Evolutionary conservation across 2,113 vertebrate genomes (phyloP), one percentile per base, ranked within the genome.

Genomic region (Dasyprocta punctata): DNA sequence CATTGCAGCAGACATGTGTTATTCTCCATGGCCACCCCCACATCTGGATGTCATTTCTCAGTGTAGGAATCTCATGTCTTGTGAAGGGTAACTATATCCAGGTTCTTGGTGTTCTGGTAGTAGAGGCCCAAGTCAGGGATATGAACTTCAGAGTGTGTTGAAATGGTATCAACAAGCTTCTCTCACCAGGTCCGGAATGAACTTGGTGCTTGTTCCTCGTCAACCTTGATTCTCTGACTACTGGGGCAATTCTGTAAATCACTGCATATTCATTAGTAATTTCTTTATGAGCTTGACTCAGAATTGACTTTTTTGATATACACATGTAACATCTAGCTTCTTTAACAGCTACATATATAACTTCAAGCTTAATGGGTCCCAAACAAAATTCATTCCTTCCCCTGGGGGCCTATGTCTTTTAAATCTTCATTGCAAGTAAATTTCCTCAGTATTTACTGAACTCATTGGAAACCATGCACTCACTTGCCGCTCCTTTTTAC

Each of bases 211-310:
- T 91, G 26, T 36, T 87, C 17, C 47, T 82, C 20, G 7, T 41
- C 78, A 67, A 1, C 30, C 17, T 20, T 30, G 61, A 28, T 91
- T 91, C 83, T 63, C 33, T 93, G 9, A 28, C 28, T 69, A 3
- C 60, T 91, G 24, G n/a, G 78, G 86, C 54, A 85, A 78, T 86
- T 89, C 56, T 85, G 2, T 54, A 33, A 56, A 26, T 81, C 36
- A 13, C 69, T 77, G 80, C 54, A 69, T 95, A 69, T 63, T 63
- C 33, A 81, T 77, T 63, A 89, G 69, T 63, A 10, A 75, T 86
- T 56, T 90, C 49, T 71, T 95, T 81, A 75, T 90, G 60, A 92
- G 28, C 47, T 83, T 65, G 77, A 78, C 61, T 96, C 63, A 19
- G 86, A 82, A 10, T 47, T 90, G 92, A 73, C 91, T 86, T 82